Conservation (phyloP, 1,140 invertebrate genomes). For the Drosophila cardini region DNA sequence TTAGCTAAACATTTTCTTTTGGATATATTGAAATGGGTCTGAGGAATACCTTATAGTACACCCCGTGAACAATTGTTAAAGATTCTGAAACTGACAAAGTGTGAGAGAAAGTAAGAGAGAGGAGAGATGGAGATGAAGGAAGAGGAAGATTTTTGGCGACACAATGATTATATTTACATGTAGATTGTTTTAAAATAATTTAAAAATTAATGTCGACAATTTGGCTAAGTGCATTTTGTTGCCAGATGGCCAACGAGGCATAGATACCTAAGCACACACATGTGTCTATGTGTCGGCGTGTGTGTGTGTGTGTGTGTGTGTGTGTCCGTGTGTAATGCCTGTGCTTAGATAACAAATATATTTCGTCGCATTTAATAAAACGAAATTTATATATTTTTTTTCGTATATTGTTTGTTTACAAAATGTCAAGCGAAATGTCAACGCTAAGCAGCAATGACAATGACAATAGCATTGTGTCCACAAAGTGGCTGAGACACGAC, state of each 20-base stretch:
- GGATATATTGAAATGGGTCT: no score
- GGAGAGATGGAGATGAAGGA: neutral
- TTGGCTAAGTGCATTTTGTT: slow-evolving; percentile 49
- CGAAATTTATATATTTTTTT: slow-evolving; percentile 37
- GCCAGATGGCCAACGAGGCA: slow-evolving; percentile 20
- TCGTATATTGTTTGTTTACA: slow-evolving; percentile 58
- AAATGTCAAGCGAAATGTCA: slow-evolving; percentile 64
- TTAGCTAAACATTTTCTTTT: no score
- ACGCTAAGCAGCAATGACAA: slow-evolving; percentile 44
- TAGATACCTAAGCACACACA: slow-evolving; percentile 11
- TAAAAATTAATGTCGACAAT: slow-evolving; percentile 37
- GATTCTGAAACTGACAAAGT: no score
- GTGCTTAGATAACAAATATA: slow-evolving; percentile 68
- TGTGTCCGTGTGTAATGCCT: slow-evolving; percentile 9
- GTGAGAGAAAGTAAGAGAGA: no score
- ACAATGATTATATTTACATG: neutral
- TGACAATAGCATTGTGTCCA: slow-evolving; percentile 61
- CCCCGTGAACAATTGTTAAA: neutral
- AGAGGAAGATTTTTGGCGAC: neutral
- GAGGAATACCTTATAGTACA: no score
- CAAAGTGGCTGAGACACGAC: slow-evolving; percentile 22
- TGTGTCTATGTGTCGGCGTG: neutral
- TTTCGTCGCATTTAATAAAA: slow-evolving; percentile 70
- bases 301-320: no score
- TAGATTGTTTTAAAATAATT: neutral